Evolutionary conservation across 1,140 invertebrate genomes (phyloP), one percentile per base, ranked within the genome.

Genomic region (Drosophila pallidifrons): DNA sequence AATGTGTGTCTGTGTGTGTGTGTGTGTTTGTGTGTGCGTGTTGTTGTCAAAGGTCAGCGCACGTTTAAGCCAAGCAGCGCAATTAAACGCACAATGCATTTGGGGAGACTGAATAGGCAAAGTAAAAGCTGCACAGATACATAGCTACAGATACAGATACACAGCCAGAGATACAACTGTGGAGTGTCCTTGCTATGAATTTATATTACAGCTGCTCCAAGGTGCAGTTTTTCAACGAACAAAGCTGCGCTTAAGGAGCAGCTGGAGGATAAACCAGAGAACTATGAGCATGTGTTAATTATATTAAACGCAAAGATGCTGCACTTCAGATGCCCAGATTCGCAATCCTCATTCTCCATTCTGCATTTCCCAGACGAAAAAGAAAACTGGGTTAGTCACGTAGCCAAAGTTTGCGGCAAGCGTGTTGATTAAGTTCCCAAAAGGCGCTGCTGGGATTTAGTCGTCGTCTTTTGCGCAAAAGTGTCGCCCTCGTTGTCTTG

Each of bases 31-130:
- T 52, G 20, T 61, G 59, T 77, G 30, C 7, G 30, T 32, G 30
- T 30, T 73, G 68, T 88, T 89, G 85, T 81, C 85, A 89, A 83
- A 89, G 85, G 85, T 89, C 85, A 89, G 85, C 85, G 85, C 81
- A 79, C 85, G 85, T 83, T 89, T 85, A 89, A 89, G 85, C 85
- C 85, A 89, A 89, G 85, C 78, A 89, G 79, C 66, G 85, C 81
- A 89, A 89, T 89, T 89, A 89, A 83, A 89, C 83, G 70, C 83
- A 87, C 83, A 87, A 83, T 88, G 83, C 79, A 85, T 71, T 86
- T 66, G 75, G 69, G 46, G 52, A 70, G 51, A 52, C 47, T 35
- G 66, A 8, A 10, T 32, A 49, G 32, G 46, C 52, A 57, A 25
- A 25, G 49, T 45, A 43, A 38, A 38, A 65, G 68, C 47, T 43